These are phyloP conservation scores for Globodera rostochiensis DNA, from an alignment of 1,140 invertebrate species.

Conservation along the genomic window DNA sequence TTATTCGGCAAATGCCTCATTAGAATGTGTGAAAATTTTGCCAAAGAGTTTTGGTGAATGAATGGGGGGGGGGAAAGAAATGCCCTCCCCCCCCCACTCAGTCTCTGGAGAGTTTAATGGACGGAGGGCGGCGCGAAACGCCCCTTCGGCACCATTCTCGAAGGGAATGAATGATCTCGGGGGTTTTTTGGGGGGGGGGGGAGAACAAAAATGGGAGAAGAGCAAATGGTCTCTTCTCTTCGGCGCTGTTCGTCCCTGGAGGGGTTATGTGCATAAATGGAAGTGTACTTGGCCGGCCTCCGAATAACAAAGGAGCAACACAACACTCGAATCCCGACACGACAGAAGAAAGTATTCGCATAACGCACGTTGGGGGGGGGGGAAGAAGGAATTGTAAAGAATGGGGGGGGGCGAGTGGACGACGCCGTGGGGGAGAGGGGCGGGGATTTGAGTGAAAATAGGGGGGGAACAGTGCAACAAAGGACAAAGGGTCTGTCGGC, in stretches of 20 bases:
- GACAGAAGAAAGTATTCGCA: too few species aligned
- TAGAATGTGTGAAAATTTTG: conserved; percentile 12
- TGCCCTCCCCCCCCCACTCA: too few species aligned
- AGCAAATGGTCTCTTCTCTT: not conserved
- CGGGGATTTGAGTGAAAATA: too few species aligned
- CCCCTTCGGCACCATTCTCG: too few species aligned
- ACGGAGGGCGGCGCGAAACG: too few species aligned
- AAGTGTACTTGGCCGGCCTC: not conserved
- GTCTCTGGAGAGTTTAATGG: not conserved
- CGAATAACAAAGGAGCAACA: not conserved
- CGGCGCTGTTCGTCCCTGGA: not conserved
- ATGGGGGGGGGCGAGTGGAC: too few species aligned
- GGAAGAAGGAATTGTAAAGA: too few species aligned
- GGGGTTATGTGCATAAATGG: too few species aligned
- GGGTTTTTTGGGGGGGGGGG: too few species aligned
- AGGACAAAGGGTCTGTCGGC: too few species aligned
- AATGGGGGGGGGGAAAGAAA: not conserved
- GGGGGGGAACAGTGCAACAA: too few species aligned
- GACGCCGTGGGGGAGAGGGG: too few species aligned
- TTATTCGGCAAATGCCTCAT: not conserved
- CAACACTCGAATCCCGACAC: not conserved
- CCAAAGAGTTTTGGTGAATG: not conserved
- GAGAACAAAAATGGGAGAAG: not conserved
- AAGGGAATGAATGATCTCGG: not conserved
- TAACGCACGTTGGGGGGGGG: not conserved